Base-by-base conservation (phyloP, 2,797 vertebrate genomes). In the Cyprinodon diabolis region DNA sequence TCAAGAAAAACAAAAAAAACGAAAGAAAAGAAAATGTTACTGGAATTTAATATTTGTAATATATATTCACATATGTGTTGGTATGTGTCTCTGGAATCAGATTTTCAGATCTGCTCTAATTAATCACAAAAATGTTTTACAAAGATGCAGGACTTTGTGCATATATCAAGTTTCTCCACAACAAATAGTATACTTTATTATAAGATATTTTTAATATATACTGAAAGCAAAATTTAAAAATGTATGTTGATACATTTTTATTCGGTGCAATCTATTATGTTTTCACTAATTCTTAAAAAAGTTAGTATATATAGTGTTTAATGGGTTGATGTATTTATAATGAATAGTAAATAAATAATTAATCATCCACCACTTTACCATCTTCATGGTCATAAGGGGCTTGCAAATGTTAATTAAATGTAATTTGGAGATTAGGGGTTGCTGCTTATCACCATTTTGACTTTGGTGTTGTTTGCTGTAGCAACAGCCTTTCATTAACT, bases 321-420 rank as follows among this genome's bases (percentile, higher is more conserved):
- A 43, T 89, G 84, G 86, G 21, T 21, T 72, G 69, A 81, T 1
- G 14, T 40, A 25, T 81, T 83, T 3, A 47, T 86, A n/a, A 82
- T 7, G 70, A 4, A 69, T 3, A 84, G 65, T 17, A 2, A 21
- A 2, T 68, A 10, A 51, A 17, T 4, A 1, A 37, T 25, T n/a
- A 0, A 0, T 23, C 21, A 25, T 2, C n/a, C 14, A 47, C 1
- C 5, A 62, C 23, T 49, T 82, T 77, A 62, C 37, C 80, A 54
- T 85, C 43, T 21, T 76, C 69, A 86, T 83, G 14, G 25, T 30
- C 30, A 85, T 63, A 82, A 14, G 60, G 0, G 0, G 10, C 4
- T 51, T 7, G 7, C 15, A 84, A 81, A 45, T 85, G 83, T 73
- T 79, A 77, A 30, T 71, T 86, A 0, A 62, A 72, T 72, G 79